Percentiles rank a stretch among this genome's conserved stretches.
Conservation (phyloP, 2,113 vertebrate species). For the Hyaena hyaena region DNA sequence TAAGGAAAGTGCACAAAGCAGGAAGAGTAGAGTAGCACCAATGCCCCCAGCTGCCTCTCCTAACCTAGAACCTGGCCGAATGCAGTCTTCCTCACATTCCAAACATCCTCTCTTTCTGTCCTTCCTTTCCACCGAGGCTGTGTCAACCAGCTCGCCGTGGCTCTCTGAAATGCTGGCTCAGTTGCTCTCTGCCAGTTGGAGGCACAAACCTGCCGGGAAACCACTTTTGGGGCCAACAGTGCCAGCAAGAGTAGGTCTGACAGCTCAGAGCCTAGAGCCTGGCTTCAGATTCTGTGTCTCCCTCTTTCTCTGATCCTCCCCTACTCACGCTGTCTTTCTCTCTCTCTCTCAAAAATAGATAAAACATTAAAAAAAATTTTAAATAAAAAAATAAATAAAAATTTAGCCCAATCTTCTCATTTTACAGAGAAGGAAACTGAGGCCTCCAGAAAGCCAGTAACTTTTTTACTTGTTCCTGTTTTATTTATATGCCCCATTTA, state of each 20-base stretch:
- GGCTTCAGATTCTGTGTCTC: no score
- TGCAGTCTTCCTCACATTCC: neutral
- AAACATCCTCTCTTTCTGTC: neutral
- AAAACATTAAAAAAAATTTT: no score
- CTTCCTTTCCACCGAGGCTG: neutral
- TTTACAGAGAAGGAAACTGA: conserved; percentile 50
- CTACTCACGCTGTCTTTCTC: no score
- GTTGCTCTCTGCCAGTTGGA: neutral
- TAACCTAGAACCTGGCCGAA: neutral
- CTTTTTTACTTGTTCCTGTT: neutral
- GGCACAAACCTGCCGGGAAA: neutral
- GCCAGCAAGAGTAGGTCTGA: neutral
- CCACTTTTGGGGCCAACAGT: neutral
- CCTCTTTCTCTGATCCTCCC: no score
- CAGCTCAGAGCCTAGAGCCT: no score
- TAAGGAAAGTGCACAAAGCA: neutral
- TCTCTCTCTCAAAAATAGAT: no score
- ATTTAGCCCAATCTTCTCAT: neutral
- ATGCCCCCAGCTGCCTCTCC: neutral
- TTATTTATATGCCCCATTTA: neutral
- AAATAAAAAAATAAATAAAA: no score
- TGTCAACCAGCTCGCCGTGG: neutral
- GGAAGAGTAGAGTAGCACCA: neutral
- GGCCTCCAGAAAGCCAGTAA: neutral
- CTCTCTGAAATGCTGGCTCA: neutral